Evolutionary conservation across 64 coral and sea anemone genomes (phyloP).

Genomic region (Hydrozoanthus tunicans): DNA sequence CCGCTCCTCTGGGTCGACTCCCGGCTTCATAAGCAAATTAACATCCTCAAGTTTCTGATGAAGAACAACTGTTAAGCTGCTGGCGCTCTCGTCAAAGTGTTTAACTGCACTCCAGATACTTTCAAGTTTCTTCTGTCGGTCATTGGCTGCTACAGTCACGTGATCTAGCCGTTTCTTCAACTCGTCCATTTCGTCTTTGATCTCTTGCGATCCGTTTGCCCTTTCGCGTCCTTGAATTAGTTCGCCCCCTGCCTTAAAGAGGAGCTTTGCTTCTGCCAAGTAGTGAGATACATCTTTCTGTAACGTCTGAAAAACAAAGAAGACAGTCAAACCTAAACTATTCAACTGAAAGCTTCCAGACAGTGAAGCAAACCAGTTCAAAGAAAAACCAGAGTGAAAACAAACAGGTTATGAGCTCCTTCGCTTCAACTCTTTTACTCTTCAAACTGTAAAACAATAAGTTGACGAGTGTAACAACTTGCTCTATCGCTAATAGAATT

Average conservation of each 20-base stretch:
- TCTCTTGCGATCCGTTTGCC: constrained; percentile 71
- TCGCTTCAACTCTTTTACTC: too few species aligned
- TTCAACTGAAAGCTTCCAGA: not conserved
- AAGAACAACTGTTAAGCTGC: constrained; percentile 48
- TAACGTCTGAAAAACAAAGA: constrained; percentile 57
- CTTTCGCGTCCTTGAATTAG: constrained; percentile 79
- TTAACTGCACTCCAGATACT: constrained; percentile 81
- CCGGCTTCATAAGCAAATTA: constrained; percentile 42
- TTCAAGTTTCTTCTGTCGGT: constrained; percentile 88
- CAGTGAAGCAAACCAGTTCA: too few species aligned
- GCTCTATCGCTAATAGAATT: too few species aligned
- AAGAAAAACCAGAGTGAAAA: too few species aligned
- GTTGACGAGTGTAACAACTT: too few species aligned
- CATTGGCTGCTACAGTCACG: constrained; percentile 64
- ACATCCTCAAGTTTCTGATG: constrained; percentile 61
- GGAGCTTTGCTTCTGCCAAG: constrained; percentile 57
- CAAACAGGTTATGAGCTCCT: too few species aligned
- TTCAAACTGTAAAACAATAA: too few species aligned
- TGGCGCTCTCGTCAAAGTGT: constrained; percentile 75
- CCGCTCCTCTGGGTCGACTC: constrained; percentile 57
- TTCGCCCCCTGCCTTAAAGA: constrained; percentile 79
- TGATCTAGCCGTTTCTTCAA: constrained; percentile 72
- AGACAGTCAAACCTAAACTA: not conserved
- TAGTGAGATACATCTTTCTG: constrained; percentile 82
- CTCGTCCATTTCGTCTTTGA: constrained; percentile 83